Percentiles rank a stretch among this genome's conserved stretches.
phyloP scores from a whole-genome alignment of 1,140 invertebrate genomes.

The Scaptodrosophila lebanonensis region DNA sequence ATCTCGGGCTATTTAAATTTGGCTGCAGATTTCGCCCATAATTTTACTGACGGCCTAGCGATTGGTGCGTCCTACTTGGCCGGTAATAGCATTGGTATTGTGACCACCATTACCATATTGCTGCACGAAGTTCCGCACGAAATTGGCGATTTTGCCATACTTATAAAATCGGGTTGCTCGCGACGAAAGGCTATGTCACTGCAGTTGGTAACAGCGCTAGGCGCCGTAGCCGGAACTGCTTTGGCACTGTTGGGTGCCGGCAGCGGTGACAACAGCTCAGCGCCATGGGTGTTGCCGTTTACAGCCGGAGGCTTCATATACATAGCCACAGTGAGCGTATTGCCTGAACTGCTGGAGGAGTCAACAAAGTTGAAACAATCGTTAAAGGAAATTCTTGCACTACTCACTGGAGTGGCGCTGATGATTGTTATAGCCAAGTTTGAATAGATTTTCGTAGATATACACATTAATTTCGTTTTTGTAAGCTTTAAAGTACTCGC shows the following conservation, averaged over 20 bases:
- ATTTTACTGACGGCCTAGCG: constrained; percentile 97
- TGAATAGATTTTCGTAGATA: constrained; percentile 44
- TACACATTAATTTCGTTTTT: not conserved
- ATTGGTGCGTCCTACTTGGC: constrained; percentile 96
- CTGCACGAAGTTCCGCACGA: constrained; percentile 98
- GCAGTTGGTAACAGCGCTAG: constrained; percentile 94
- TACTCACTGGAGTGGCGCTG: constrained; percentile 86
- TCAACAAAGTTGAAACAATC: constrained; percentile 85
- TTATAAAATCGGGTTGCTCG: constrained; percentile 94
- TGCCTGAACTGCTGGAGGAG: constrained; percentile 93
- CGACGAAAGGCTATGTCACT: constrained; percentile 94
- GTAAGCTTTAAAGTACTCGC: too few relatives aligned
- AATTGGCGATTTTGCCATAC: constrained; percentile 97
- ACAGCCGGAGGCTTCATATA: constrained; percentile 97
- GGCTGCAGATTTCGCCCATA: constrained; percentile 96
- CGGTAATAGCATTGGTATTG: constrained; percentile 88
- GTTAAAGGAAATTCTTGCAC: constrained; percentile 87
- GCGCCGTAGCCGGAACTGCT: constrained; percentile 93
- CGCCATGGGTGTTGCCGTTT: constrained; percentile 96
- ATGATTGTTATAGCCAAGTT: constrained; percentile 84
- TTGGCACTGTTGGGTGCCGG: constrained; percentile 83
- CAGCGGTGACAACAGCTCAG: constrained; percentile 83
- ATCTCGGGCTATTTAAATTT: constrained; percentile 95
- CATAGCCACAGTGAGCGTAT: constrained; percentile 94
- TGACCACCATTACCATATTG: constrained; percentile 94